Evolutionary conservation across 2,797 vertebrate genomes (phyloP), one percentile per base, ranked within the genome.

Genomic region (Botia almorhae): DNA sequence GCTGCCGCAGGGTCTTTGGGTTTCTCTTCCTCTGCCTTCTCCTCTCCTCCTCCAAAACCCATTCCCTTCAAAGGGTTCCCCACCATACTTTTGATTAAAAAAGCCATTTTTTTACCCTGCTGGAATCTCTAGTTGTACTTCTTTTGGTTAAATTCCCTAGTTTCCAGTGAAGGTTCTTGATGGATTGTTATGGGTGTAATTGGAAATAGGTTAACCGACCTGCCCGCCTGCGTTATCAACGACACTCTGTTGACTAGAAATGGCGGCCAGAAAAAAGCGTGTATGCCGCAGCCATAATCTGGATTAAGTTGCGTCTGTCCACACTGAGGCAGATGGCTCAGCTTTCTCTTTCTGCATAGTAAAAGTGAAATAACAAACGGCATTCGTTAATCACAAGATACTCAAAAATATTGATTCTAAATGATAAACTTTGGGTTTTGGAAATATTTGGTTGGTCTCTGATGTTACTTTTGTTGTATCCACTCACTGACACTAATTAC

Each of bases 61-160:
- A 98, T 94, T 86, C 97, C 97, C 87, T 97, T 97, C 88, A 98
- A 90, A 72, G 96, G 97, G 92, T 94, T 96, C 86, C 96, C 96
- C 84, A 98, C 93, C 96, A 98, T 96, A 83, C 89, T 96, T 93
- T 98, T 99, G 91, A 98, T 92, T 87, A 99, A 89, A 89, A 99
- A 99, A 87, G 97, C 95, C 97, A 98, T 98, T 61, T 81, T 29
- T 43, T 39, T 81, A 84, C 56, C 87, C 77, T 56, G 69, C 2
- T 74, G 36, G 64, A 53, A 69, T 78, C 84, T 81, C 76, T 72
- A 78, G 51, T 86, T 55, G 85, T 26, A 76, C 23, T 80, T 81
- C 29, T 29, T 29, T 29, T 29, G 29, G n/a, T 23, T 21, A 72
- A 80, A 73, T 8, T 33, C 39, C 69, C 70, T 56, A 43, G 82